Percentiles rank a stretch among this genome's conserved stretches.
Conservation (phyloP, 1,140 invertebrate species). For the Lerema accius region DNA sequence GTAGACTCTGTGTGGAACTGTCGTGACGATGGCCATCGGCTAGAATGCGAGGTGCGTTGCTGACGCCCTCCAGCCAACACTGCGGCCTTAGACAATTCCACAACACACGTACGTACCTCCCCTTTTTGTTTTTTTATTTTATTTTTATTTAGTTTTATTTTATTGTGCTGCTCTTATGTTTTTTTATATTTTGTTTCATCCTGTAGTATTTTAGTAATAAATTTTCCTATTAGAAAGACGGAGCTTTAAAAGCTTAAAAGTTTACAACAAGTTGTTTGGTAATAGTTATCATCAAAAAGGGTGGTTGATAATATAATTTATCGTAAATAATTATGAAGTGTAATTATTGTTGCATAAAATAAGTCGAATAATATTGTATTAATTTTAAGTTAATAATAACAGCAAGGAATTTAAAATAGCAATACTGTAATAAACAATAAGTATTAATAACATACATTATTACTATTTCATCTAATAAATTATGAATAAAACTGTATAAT, state of each 20-base stretch:
- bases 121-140: conserved; percentile 42
- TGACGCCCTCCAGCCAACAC: conserved; percentile 79
- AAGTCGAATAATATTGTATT: too few species aligned
- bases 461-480: too few species aligned
- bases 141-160: conserved; percentile 58
- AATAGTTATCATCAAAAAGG: neutral
- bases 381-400: too few species aligned
- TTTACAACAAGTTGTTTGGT: neutral
- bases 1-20: conserved; percentile 79
- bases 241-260: neutral
- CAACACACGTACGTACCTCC: conserved; percentile 74
- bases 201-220: neutral
- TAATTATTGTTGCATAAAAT: too few species aligned
- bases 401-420: too few species aligned
- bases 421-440: too few species aligned
- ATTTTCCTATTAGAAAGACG: neutral
- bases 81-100: conserved; percentile 79
- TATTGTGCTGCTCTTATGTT: conserved; percentile 42
- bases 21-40: conserved; percentile 80
- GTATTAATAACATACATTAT: too few species aligned
- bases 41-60: conserved; percentile 82
- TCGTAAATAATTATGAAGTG: too few species aligned
- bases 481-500: too few species aligned
- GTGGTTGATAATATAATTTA: neutral
- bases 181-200: conserved; percentile 28